Percentiles rank a stretch among this genome's conserved stretches.
phyloP scores from a whole-genome alignment of 2,113 vertebrate species.

The Burhinus bistriatus region DNA sequence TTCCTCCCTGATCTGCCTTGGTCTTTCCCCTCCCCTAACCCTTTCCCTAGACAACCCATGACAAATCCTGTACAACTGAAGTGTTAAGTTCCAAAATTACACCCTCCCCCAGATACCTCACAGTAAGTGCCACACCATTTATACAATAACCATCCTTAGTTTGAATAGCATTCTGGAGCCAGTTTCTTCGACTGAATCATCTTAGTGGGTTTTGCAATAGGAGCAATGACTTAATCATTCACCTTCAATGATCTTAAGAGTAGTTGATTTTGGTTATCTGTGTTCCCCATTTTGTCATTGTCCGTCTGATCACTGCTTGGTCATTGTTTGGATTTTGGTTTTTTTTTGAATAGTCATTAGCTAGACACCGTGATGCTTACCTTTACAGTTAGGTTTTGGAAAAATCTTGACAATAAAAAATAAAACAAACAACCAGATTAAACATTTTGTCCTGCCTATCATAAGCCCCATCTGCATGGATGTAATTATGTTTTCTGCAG shows the following conservation, averaged over 20 bases:
- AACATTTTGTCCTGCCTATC: neutral
- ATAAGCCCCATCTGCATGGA: neutral
- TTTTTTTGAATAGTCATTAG: neutral
- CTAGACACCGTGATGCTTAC: neutral
- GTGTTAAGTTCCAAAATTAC: neutral
- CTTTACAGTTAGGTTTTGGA: neutral
- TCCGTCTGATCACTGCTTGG: accelerated
- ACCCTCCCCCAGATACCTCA: neutral
- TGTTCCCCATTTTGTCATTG: neutral
- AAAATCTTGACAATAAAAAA: neutral
- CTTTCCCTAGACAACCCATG: neutral
- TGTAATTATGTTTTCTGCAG: neutral
- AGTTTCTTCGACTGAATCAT: neutral
- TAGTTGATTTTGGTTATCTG: neutral
- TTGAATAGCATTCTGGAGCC: neutral
- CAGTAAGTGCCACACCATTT: neutral
- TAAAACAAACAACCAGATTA: neutral
- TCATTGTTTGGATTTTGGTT: neutral
- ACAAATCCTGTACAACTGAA: neutral
- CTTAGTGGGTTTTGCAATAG: neutral
- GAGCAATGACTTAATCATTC: neutral
- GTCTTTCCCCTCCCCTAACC: neutral
- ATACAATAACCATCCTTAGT: neutral
- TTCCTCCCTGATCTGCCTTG: neutral
- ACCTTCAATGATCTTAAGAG: neutral